These are phyloP conservation scores for Schrankia costaestrigalis DNA, from an alignment of 2,888 invertebrate species.

Conservation along the genomic window DNA sequence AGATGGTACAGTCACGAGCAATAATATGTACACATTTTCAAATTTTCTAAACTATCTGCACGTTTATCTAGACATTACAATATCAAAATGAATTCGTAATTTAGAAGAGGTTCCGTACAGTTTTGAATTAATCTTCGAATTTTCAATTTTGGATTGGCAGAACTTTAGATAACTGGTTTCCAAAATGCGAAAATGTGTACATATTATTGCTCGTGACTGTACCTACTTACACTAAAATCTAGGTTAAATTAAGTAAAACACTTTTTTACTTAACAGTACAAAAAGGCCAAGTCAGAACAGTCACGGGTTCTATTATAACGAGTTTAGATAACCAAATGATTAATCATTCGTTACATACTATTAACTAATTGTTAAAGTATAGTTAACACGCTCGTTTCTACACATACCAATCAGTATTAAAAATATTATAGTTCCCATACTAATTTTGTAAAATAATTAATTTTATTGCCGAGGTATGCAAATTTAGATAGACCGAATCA, in stretches of 20 bases:
- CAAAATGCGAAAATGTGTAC: too few relatives aligned
- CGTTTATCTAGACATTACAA: too few relatives aligned
- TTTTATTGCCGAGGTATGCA: slow-evolving; percentile 2
- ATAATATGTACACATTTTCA: too few relatives aligned
- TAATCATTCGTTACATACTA: slow-evolving; percentile 30
- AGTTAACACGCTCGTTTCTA: slow-evolving; percentile 11
- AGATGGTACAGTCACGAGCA: too few relatives aligned
- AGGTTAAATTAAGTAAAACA: slow-evolving; percentile 1
- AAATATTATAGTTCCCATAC: slow-evolving; percentile 6
- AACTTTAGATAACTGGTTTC: too few relatives aligned
- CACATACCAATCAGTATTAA: slow-evolving; percentile 7
- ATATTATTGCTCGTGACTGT: not conserved
- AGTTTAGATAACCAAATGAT: slow-evolving; percentile 23
- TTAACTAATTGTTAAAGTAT: slow-evolving; percentile 13
- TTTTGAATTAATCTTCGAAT: too few relatives aligned
- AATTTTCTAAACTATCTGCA: too few relatives aligned
- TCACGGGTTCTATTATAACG: slow-evolving; percentile 19
- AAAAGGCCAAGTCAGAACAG: slow-evolving; percentile 19
- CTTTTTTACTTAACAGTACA: slow-evolving; percentile 19
- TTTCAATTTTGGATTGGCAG: too few relatives aligned
- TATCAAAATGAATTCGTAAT: too few relatives aligned
- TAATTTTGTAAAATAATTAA: slow-evolving; percentile 9
- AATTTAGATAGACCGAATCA: too few relatives aligned
- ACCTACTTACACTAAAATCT: not conserved
- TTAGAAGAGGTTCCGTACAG: too few relatives aligned